Evolutionary conservation across 2,888 invertebrate genomes (phyloP).

Genomic region (Mimachlamys varia): DNA sequence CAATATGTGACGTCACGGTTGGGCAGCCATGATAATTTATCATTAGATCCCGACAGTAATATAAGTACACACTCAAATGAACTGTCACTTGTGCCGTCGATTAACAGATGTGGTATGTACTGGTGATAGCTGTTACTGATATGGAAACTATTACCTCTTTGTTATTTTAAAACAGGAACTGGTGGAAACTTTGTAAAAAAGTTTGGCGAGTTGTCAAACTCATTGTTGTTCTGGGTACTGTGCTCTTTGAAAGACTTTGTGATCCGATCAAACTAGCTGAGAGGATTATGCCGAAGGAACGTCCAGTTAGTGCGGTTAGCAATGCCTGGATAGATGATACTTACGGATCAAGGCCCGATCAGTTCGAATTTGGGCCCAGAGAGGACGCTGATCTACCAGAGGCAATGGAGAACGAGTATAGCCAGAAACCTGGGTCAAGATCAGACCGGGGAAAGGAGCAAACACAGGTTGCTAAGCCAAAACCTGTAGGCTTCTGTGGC

Average conservation of each 20-base stretch:
- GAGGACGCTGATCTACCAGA: conserved; percentile 65
- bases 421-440: neutral
- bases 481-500: conserved; percentile 66
- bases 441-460: conserved; percentile 48
- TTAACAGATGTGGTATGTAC: neutral
- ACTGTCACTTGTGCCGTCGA: neutral
- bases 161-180: neutral
- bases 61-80: neutral
- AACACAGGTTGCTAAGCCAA: conserved; percentile 50
- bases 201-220: conserved; percentile 19
- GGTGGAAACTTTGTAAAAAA: neutral
- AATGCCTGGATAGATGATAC: conserved; percentile 69
- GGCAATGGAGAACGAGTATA: conserved; percentile 61
- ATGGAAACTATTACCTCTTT: neutral
- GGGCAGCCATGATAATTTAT: conserved; percentile 22
- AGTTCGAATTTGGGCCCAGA: conserved; percentile 68
- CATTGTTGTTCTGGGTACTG: conserved; percentile 31
- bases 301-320: conserved; percentile 74
- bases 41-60: neutral
- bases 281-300: conserved; percentile 40
- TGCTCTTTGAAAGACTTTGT: conserved; percentile 1
- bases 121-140: neutral
- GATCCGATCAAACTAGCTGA: conserved; percentile 25
- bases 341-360: conserved; percentile 60
- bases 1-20: neutral